Percentiles rank a stretch among this genome's conserved stretches.
phyloP scores from a whole-genome alignment of 2,113 vertebrate species.

The Rhinolophus ferrumequinum region DNA sequence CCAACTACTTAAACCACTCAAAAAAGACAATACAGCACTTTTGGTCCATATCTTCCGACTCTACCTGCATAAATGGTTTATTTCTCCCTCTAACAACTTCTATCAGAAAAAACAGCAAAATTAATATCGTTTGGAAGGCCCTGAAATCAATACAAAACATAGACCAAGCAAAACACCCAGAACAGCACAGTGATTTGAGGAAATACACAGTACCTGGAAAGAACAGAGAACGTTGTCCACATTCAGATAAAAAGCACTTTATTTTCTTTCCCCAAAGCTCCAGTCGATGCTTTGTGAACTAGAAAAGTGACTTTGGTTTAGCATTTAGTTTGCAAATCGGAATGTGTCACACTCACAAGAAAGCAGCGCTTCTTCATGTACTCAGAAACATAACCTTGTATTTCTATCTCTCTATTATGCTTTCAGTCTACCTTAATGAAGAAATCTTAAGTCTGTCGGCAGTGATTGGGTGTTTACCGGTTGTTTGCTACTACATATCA shows the following conservation, averaged over 20 bases:
- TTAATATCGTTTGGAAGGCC: slow-evolving; percentile 38
- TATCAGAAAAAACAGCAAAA: slow-evolving; percentile 40
- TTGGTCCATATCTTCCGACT: neutral
- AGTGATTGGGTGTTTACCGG: neutral
- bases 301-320: neutral
- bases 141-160: slow-evolving; percentile 39
- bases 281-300: slow-evolving; percentile 9
- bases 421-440: neutral
- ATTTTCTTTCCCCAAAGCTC: slow-evolving; percentile 20
- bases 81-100: neutral
- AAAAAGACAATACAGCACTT: slow-evolving; percentile 42
- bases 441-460: neutral
- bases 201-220: slow-evolving; percentile 15
- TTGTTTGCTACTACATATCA: neutral
- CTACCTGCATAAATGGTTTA: neutral
- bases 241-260: neutral
- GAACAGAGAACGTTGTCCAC: neutral
- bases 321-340: slow-evolving; percentile 42
- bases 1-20: slow-evolving; percentile 65
- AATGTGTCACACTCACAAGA: neutral
- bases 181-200: neutral
- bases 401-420: neutral
- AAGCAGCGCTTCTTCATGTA: neutral
- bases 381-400: neutral
- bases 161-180: neutral